These are phyloP conservation scores for Sarcophaga rosellei DNA, from an alignment of 2,888 invertebrate genomes.

Conservation along the genomic window DNA sequence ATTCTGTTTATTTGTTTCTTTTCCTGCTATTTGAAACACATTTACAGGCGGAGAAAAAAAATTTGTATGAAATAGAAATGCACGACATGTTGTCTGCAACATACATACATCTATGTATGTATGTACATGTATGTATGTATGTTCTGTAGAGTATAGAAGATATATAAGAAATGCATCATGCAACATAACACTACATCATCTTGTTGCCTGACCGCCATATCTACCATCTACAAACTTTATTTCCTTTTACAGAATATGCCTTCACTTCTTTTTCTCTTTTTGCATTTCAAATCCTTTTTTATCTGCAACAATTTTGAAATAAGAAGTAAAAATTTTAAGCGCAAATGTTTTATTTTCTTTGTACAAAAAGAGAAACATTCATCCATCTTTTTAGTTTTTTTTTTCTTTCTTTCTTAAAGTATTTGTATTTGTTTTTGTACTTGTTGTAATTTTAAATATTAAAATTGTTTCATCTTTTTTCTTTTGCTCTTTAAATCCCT, in stretches of 20 bases:
- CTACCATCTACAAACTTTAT: background rate
- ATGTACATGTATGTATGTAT: too few species aligned
- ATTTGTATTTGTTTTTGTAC: conserved; percentile 4
- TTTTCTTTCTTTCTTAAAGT: conserved; percentile 26
- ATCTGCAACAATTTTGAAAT: conserved; percentile 15
- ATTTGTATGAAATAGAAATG: background rate
- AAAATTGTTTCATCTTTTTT: conserved; percentile 27
- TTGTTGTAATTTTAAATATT: conserved; percentile 38
- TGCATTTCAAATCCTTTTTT: conserved; percentile 2
- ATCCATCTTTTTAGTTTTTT: conserved; percentile 8
- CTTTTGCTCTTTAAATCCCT: background rate
- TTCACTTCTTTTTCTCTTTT: background rate
- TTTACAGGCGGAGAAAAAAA: background rate
- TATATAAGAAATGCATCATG: conserved; percentile 22
- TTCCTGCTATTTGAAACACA: conserved; percentile 21
- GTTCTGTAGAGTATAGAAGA: conserved; percentile 2
- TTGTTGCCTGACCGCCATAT: background rate
- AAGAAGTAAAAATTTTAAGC: background rate
- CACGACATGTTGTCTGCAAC: conserved; percentile 67
- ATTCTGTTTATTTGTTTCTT: conserved; percentile 29
- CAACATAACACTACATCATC: background rate
- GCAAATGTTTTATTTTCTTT: conserved; percentile 13
- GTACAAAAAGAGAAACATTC: background rate
- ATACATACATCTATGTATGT: background rate
- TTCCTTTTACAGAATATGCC: background rate